Evolutionary conservation across 2,113 vertebrate genomes (phyloP), one percentile per base, ranked within the genome.

Genomic region (Dryoscopus gambensis): DNA sequence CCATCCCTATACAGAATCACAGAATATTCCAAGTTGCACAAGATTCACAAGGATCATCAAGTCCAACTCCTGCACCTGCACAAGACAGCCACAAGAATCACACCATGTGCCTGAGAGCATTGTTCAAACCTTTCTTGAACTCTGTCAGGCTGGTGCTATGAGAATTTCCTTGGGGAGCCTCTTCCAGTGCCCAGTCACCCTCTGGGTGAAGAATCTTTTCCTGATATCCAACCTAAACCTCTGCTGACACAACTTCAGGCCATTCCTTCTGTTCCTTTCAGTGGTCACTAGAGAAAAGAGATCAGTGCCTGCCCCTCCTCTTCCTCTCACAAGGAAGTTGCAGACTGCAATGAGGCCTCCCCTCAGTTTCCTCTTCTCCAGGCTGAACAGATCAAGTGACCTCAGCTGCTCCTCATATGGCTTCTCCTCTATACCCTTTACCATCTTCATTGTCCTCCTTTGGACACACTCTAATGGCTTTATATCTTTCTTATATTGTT

Each of bases 321-420:
- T 56, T 47, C 22, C 27, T 7, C 64, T 49, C 28, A 8, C 3
- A 5, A 39, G 22, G 50, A 81, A 22, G 10, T 21, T 21, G 7
- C 7, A 57, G 35, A 20, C 7, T 57, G 28, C 28, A 33, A 17
- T 7, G 22, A 33, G 28, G 11, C 7, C 14, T 49, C 6, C 9
- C 14, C 40, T 75, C 22, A 13, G 28, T 33, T 14, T 68, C 22
- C 31, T 75, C 33, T 44, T 16, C 44, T 46, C 16, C 28, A 49
- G 9, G 7, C 18, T 22, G 23, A 81, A 57, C 28, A 57, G 53
- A 57, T 3, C n/a, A 33, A 49, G 18, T 27, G 28, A 8, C 42
- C 22, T 47, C 52, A 39, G n/a, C 17, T 4, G 0, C 22, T 33
- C 18, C 12, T 49, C 11, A 22, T 5, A 49, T 1, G 1, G 7